A percentile compares a stretch with the other conserved stretches of the same genome.
These are phyloP conservation scores for Montipora sp. DNA, from an alignment of 64 coral and sea anemone genomes.

Conservation along the genomic window DNA sequence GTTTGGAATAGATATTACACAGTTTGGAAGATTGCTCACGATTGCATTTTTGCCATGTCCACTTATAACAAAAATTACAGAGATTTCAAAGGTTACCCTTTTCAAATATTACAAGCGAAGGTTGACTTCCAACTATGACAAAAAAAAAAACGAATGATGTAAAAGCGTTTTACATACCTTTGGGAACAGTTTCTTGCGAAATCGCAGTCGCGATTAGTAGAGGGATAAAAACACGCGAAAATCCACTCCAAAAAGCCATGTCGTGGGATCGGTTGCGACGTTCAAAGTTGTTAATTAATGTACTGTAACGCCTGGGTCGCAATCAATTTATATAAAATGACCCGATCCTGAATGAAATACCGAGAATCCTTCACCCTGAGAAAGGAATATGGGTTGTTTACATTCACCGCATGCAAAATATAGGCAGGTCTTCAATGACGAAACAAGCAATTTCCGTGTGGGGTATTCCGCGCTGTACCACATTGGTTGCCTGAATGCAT, in stretches of 20 bases:
- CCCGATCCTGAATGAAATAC: background rate
- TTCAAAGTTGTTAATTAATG: background rate
- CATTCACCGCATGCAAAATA: constrained; percentile 18
- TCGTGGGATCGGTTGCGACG: background rate
- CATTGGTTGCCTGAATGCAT: background rate
- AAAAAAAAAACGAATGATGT: background rate
- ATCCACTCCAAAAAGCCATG: background rate
- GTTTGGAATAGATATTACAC: background rate
- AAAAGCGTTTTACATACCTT: background rate
- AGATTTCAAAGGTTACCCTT: background rate
- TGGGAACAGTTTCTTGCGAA: background rate
- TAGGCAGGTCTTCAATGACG: constrained; percentile 19
- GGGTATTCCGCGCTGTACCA: background rate
- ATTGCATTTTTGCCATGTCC: too few species aligned
- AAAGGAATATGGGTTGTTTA: constrained; percentile 6
- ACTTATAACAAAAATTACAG: too few species aligned
- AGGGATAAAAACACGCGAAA: background rate
- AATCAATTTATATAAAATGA: constrained; percentile 33
- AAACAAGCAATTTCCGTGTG: constrained; percentile 30
- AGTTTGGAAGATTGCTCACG: background rate
- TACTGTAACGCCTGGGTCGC: background rate
- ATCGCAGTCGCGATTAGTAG: background rate
- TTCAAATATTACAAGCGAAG: background rate
- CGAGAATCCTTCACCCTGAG: background rate
- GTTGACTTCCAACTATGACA: background rate